Evolutionary conservation across 2,888 invertebrate genomes (phyloP).

Genomic region (Agrochola circellaris): DNA sequence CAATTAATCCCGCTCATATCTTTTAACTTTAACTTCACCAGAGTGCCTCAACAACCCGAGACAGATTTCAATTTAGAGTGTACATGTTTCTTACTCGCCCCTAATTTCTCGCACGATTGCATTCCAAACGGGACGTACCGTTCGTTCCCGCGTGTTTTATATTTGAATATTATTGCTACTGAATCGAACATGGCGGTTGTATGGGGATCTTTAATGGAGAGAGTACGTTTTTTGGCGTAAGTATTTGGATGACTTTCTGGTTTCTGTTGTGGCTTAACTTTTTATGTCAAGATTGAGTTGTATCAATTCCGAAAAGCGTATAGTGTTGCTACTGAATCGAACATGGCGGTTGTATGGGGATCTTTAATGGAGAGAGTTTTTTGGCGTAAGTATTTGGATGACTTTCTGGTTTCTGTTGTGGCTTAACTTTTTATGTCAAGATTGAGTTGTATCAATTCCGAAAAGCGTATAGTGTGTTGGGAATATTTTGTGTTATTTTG

Average conservation of each 20-base stretch:
- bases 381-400: slow-evolving; percentile 14
- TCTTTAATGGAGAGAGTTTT: slow-evolving; percentile 30
- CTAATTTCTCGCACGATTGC: slow-evolving; percentile 81
- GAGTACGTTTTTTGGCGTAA: slow-evolving; percentile 16
- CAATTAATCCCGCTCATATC: slow-evolving; percentile 43
- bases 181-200: slow-evolving; percentile 55
- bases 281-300: slow-evolving; percentile 14
- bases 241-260: slow-evolving; percentile 13
- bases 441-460: slow-evolving; percentile 16
- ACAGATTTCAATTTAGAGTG: slow-evolving; percentile 81
- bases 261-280: background rate
- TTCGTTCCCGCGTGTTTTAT: slow-evolving; percentile 65
- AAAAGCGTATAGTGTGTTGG: background rate
- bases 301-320: background rate
- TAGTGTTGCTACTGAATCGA: slow-evolving; percentile 55
- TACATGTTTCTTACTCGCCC: slow-evolving; percentile 78
- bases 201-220: slow-evolving; percentile 30
- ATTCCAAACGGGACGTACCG: slow-evolving; percentile 72
- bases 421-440: background rate
- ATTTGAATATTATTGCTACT: slow-evolving; percentile 68
- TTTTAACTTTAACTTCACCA: slow-evolving; percentile 45
- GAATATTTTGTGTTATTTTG: background rate
- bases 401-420: slow-evolving; percentile 1
- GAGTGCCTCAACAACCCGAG: slow-evolving; percentile 71
- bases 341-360: slow-evolving; percentile 32